Evolutionary conservation across 2,113 vertebrate genomes (phyloP).

Genomic region (Eptesicus fuscus): DNA sequence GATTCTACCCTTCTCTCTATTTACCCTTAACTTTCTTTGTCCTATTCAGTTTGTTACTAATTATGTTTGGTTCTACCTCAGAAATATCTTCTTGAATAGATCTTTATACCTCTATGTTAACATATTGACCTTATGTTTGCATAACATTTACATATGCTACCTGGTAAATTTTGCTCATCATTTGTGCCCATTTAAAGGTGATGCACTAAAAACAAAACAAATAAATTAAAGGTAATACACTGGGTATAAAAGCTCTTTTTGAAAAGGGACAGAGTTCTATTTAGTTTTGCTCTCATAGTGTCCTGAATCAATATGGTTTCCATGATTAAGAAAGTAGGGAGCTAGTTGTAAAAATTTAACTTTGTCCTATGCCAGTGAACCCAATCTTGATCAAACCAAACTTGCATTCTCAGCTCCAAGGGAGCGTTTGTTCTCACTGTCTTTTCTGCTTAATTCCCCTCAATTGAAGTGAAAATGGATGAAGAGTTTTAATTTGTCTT

Average conservation of each 20-base stretch:
- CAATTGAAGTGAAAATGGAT: slow-evolving; percentile 55
- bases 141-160: not conserved
- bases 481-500: slow-evolving; percentile 70
- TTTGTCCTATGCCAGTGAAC: slow-evolving; percentile 19
- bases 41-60: not conserved
- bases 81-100: slow-evolving; percentile 5
- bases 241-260: not conserved
- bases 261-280: not conserved
- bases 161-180: slow-evolving; percentile 15
- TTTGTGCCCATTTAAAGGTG: slow-evolving; percentile 21
- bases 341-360: slow-evolving; percentile 24
- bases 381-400: slow-evolving; percentile 30
- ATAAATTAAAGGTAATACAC: not conserved
- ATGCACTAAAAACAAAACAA: not conserved
- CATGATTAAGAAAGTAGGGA: slow-evolving; percentile 28
- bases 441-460: slow-evolving; percentile 64
- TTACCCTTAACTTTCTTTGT: not conserved
- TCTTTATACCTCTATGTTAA: not conserved
- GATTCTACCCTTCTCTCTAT: not conserved
- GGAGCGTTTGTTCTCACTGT: slow-evolving; percentile 26
- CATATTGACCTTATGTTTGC: not conserved
- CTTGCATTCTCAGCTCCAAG: slow-evolving; percentile 15
- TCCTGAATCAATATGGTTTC: slow-evolving; percentile 17
- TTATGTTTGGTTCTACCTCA: not conserved
- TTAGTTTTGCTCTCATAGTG: slow-evolving; percentile 4